Evolutionary conservation across 92 coral and sea anemone species (phyloP), one percentile per base, ranked within the genome.

Genomic region (Bergia puertoricense): DNA sequence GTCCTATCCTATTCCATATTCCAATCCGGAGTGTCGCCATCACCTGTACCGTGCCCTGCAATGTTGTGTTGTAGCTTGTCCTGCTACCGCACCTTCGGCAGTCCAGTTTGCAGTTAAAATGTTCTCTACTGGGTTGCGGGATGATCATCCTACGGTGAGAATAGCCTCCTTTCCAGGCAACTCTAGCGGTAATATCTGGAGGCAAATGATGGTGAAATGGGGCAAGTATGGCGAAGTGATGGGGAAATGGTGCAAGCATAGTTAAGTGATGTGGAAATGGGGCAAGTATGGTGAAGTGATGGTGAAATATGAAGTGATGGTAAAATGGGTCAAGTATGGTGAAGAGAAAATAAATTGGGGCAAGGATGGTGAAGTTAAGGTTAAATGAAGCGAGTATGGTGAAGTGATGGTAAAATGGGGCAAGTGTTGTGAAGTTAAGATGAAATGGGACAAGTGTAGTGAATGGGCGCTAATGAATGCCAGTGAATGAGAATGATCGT

Each of bases 111-210:
- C 98, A 48, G 91, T 95, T 30, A 88, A 90, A 73, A 82, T 93
- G 73, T 94, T 95, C 85, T 94, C 93, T 62, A 68, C 56, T 4
- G 99, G 99, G 48, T 74, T 90, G 79, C 98, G 91, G 84, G 99
- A 97, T 89, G 57, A 54, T 1, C 85, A 91, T 74, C 81, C 88
- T 37, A 90, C 90, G 99, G 99, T 97, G 81, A 81, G 54, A 38
- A 39, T 44, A 44, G 48, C 7, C 6, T 20, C 10, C 18, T 18
- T 75, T 39, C 1, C 16, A 11, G 11, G 1, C 2, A 54, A 54
- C 16, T 54, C 59, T 13, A 1, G 15, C 30, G 30, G 30, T 30
- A 30, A 30, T 30, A 0, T 30, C 30, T 57, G 78, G 50, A 62
- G 50, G 10, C 1, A 71, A n/a, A 8, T 48, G 8, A 4, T 30